Evolutionary conservation across 2,888 invertebrate genomes (phyloP), one percentile per base, ranked within the genome.

Genomic region (Nebria brevicollis): DNA sequence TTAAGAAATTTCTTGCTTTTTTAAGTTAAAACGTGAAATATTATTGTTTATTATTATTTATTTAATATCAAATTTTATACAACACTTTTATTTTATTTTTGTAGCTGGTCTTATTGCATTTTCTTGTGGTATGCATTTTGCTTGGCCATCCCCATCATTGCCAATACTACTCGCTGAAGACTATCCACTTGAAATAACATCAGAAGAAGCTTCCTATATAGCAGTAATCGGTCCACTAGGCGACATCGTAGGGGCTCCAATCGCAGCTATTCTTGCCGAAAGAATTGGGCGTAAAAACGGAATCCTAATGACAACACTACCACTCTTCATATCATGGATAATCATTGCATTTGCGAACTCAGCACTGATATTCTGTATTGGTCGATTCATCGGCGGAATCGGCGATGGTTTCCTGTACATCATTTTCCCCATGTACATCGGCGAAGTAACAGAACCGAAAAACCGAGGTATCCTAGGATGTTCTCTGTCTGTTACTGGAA

Each of bases 381-480:
- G 84, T 54, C 76, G 83, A 75, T 77, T 83, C 25, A 76, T 83
- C 34, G 66, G 82, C n/a, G 85, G 85, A 8, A 68, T 85, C 6
- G 84, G 83, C 2, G 85, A 85, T 65, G 84, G 84, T 20, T 83
- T 83, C 25, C 79, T 83, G 77, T 84, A 85, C 77, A 83, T 83
- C 42, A 82, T 84, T 1, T 77, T 84, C 76, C 85, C 85, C 15
- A 84, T 84, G 81, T 85, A 85, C 72, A 82, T 84, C 64, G 83
- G 84, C 2, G 85, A 85, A 83, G 83, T 85, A 20, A 82, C 83
- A 8, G 85, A 85, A 82, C 83, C 85, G 66, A 77, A 83, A 77
- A 82, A 85, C 75, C 82, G 85, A 64, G 85, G 85, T 34, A 76
- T 83, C 25, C 43, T 84, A 25, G 84, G 84, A 26, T 83, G 84